A percentile compares a stretch with the other conserved stretches of the same genome.
These are phyloP conservation scores for Benthochromis sp. DNA, from an alignment of 2,113 vertebrate genomes.

Conservation along the genomic window DNA sequence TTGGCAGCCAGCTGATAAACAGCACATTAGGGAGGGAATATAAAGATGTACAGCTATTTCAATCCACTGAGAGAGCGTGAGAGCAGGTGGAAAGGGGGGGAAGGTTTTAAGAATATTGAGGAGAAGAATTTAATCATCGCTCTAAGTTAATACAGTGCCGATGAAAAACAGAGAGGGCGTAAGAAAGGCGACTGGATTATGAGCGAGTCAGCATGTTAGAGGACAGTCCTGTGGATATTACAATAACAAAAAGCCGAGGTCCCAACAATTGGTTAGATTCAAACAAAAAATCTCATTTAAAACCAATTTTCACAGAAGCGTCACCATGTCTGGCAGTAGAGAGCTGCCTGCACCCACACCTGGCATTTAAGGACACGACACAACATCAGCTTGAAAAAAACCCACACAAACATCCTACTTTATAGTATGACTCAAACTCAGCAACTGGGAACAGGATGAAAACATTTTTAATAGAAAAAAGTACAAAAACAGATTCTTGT, in stretches of 20 bases:
- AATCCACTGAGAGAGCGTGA: neutral
- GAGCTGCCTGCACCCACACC: slow-evolving; percentile 2
- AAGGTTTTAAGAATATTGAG: slow-evolving; percentile 6
- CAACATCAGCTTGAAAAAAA: neutral
- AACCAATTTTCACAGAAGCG: slow-evolving; percentile 42
- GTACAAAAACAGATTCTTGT: neutral
- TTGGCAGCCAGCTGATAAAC: neutral
- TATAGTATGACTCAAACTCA: neutral
- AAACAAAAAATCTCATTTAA: slow-evolving; percentile 56
- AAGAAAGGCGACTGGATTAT: slow-evolving; percentile 47
- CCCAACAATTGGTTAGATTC: neutral
- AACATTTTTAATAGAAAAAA: neutral
- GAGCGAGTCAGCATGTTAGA: slow-evolving; percentile 35
- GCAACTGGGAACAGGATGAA: neutral
- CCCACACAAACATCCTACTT: neutral
- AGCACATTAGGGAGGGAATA: neutral
- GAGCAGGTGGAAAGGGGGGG: neutral
- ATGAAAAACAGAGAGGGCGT: neutral
- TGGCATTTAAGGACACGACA: neutral
- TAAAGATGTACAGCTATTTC: neutral
- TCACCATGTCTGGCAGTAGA: neutral
- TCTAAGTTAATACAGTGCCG: slow-evolving; percentile 21
- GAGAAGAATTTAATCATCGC: slow-evolving; percentile 28
- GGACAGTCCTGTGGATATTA: slow-evolving; percentile 10
- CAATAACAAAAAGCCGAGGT: slow-evolving; percentile 22